Percentiles rank a stretch among this genome's conserved stretches.
Conservation (phyloP, 2,113 vertebrate species). For the Bombycilla garrulus region DNA sequence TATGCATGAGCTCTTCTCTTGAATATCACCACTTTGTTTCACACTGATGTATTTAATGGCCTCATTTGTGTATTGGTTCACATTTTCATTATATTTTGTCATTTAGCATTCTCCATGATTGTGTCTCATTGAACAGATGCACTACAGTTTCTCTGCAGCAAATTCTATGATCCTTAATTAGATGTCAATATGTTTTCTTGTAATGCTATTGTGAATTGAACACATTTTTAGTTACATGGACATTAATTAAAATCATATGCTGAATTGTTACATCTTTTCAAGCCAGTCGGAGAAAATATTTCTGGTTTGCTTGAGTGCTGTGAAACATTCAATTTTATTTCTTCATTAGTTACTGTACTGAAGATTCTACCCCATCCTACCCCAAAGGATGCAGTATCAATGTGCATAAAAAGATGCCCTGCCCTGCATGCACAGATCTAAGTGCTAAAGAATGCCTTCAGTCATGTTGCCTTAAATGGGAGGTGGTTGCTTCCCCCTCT, state of each 20-base stretch:
- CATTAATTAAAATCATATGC: conserved; percentile 82
- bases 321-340: conserved; percentile 66
- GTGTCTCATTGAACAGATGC: conserved; percentile 82
- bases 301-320: conserved; percentile 71
- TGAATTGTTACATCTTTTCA: conserved; percentile 78
- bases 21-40: conserved; percentile 58
- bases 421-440: neutral
- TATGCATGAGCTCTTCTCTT: conserved; percentile 14
- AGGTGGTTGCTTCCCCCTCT: neutral
- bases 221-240: conserved; percentile 82
- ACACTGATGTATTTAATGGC: conserved; percentile 66
- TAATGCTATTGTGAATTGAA: conserved; percentile 77
- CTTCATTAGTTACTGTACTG: conserved; percentile 30
- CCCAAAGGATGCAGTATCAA: neutral
- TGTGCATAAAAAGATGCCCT: neutral
- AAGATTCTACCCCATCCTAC: neutral
- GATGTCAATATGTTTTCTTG: conserved; percentile 82
- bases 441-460: neutral
- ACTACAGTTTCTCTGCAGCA: conserved; percentile 74
- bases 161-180: conserved; percentile 82
- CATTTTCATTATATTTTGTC: conserved; percentile 75
- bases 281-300: conserved; percentile 75
- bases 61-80: conserved; percentile 75
- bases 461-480: neutral
- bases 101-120: conserved; percentile 74